Evolutionary conservation across 2,113 vertebrate genomes (phyloP), one percentile per base, ranked within the genome.

Genomic region (Leptocoma aspasia): DNA sequence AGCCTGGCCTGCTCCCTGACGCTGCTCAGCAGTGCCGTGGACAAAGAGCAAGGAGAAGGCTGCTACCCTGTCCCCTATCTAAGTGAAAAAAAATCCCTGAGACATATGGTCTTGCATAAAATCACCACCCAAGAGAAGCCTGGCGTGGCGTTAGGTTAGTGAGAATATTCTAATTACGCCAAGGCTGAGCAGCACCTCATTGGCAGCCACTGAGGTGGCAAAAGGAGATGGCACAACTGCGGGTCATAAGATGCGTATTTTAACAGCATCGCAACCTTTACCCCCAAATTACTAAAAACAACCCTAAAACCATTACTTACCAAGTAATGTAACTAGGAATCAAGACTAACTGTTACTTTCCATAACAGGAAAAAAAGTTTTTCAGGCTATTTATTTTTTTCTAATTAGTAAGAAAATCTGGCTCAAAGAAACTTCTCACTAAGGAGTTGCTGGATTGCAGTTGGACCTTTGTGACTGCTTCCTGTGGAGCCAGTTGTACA

Each of bases 71-170:
- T 81, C 90, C 61, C 76, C 69, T 33, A 8, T 27, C 13, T 19
- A 54, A 77, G 90, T n/a, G 31, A 56, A 91, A 90, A 90, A 94
- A 94, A 82, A 96, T 92, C 37, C 79, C 57, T 3, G 59, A 93
- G 95, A 93, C 91, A 89, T 92, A 92, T 89, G 90, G 91, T 93
- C 91, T 94, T 93, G 94, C 85, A 94, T 93, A 95, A 95, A 97
- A 94, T 90, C 87, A 93, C 77, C 64, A 78, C 47, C 65, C n/a
- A 22, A 86, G 82, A 88, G 82, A 47, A 92, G 52, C 86, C 96
- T 88, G 52, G 24, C 21, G 10, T 82, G 7, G 92, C 66, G 68
- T 95, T 15, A 47, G 87, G 76, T 85, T 94, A 91, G 75, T 76
- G 66, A 94, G 59, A 92, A 71, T 72, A 77, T 90, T 93, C 59